Conservation (phyloP, 2,797 vertebrate genomes). For the Acanthornis magna region DNA sequence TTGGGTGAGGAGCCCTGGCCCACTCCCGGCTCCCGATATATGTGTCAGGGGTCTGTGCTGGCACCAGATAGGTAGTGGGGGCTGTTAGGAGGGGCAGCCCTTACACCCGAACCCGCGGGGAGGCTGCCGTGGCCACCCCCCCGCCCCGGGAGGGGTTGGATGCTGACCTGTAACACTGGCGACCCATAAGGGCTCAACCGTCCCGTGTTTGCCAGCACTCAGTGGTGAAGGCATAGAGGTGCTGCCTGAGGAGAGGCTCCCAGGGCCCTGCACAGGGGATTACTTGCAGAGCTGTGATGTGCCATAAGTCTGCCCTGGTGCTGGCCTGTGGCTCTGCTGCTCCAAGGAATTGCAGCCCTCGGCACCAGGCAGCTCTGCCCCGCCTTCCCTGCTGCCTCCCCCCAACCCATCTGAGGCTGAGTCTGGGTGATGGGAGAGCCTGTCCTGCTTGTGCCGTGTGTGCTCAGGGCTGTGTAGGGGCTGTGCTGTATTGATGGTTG, state of each 20-base stretch:
- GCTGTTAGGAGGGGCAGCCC: accelerated
- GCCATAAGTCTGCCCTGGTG: accelerated
- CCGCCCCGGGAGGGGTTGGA: accelerated
- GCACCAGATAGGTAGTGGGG: accelerated
- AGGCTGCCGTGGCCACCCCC: accelerated
- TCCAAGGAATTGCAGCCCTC: neutral
- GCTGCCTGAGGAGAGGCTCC: neutral
- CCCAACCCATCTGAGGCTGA: accelerated
- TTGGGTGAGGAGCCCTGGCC: accelerated
- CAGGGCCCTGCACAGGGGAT: neutral
- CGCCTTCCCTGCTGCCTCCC: neutral
- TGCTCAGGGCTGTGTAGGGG: accelerated
- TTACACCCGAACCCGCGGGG: accelerated
- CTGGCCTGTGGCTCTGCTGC: accelerated
- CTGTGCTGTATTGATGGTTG: accelerated
- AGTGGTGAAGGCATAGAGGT: accelerated
- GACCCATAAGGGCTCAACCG: neutral
- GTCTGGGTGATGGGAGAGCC: neutral
- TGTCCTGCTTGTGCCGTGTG: accelerated
- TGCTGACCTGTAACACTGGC: accelerated
- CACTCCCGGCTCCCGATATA: accelerated
- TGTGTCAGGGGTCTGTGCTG: accelerated
- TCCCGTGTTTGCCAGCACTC: neutral
- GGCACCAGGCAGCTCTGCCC: neutral
- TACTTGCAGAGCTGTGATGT: neutral